phyloP scores from a whole-genome alignment of 1,140 invertebrate genomes.

The Drosophila prosaltans region DNA sequence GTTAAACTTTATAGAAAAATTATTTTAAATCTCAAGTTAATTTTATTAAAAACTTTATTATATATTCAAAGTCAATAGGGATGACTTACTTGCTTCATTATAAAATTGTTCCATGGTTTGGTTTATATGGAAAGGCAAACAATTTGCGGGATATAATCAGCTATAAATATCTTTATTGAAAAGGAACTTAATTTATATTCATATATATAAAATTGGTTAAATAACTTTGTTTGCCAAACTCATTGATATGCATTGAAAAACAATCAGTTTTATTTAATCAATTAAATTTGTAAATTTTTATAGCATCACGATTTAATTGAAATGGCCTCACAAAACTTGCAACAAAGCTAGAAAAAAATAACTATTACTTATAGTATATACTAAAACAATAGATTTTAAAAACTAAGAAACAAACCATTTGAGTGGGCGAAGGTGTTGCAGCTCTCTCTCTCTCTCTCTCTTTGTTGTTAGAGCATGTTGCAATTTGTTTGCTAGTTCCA shows the following conservation, averaged over 20 bases:
- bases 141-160: too few relatives aligned
- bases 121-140: too few relatives aligned
- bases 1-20: too few relatives aligned
- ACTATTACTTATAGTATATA: slow-evolving; percentile 41
- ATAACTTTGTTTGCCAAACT: not conserved
- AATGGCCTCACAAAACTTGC: slow-evolving; percentile 50
- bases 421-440: slow-evolving; percentile 66
- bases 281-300: slow-evolving; percentile 43
- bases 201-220: not conserved
- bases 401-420: slow-evolving; percentile 43
- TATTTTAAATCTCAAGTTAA: too few relatives aligned
- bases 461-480: slow-evolving; percentile 45
- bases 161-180: too few relatives aligned
- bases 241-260: not conserved
- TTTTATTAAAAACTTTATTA: too few relatives aligned
- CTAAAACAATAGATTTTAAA: slow-evolving; percentile 60
- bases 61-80: too few relatives aligned
- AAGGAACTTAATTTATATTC: too few relatives aligned
- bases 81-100: too few relatives aligned
- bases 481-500: slow-evolving; percentile 49
- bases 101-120: too few relatives aligned
- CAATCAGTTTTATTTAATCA: slow-evolving; percentile 8
- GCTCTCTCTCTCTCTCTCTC: not conserved
- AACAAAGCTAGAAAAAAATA: slow-evolving; percentile 35
- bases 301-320: slow-evolving; percentile 71